Base-by-base conservation (phyloP, 2,888 invertebrate genomes). In the Chesias legatella region DNA sequence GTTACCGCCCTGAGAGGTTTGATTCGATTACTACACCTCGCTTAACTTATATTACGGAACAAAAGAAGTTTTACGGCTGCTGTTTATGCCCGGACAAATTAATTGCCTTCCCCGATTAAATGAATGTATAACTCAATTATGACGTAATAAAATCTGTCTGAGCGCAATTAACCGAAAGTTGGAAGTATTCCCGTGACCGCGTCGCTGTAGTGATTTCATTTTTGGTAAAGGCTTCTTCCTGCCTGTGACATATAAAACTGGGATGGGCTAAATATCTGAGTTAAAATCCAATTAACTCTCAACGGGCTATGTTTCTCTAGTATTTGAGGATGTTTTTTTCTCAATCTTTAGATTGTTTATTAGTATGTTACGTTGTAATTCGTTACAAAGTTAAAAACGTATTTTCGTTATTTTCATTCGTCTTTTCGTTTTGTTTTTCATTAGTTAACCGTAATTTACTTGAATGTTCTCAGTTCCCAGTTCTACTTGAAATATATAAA, bases 1-100 rank as follows among this genome's bases (percentile, higher is more conserved):
- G 63, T 73, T 70, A 66, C 51, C 56, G 48, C 56, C 59, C 53
- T 49, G 43, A 65, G 67, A 58, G 63, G 56, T 66, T 60, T 58
- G 50, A 62, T 60, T 53, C 58, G 60, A 67, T 67, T 65, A n/a
- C n/a, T n/a, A 65, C 47, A 45, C 37, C 48, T 53, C 53, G 48
- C 55, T 53, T 48, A 39, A 52, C 45, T 51, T 44, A 34, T 29
- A 32, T 50, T 48, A 53, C 33, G 42, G 20, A 33, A 51, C 37
- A 50, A 51, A 44, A 56, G 35, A 56, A 58, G 44, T 60, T 62
- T 56, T 60, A 57, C 51, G 46, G 41, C 39, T 40, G 36, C 51
- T 58, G 54, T 56, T 60, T 60, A 54, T 56, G 37, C 41, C 28
- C 29, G 30, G 38, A 38, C 43, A 51, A 53, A 54, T 56, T 58